phyloP scores from a whole-genome alignment of 1,140 invertebrate species.

The Drosophila equinoxialis region DNA sequence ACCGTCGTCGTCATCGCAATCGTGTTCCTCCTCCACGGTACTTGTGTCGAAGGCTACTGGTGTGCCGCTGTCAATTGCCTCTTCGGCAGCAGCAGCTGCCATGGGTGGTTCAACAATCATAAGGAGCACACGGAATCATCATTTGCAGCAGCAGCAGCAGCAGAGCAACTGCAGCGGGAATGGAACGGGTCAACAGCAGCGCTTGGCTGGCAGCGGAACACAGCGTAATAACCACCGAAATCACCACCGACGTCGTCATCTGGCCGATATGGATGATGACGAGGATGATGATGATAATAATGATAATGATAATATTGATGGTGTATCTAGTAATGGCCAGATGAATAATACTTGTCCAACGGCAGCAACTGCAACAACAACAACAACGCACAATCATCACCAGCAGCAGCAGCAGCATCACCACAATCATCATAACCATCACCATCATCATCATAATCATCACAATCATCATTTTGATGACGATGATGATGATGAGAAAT shows the following conservation, averaged over 20 bases:
- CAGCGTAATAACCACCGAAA: slow-evolving; percentile 81
- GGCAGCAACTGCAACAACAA: slow-evolving; percentile 19
- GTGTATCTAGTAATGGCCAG: slow-evolving; percentile 32
- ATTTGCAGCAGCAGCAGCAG: slow-evolving; percentile 48
- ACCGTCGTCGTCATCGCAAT: slow-evolving; percentile 77
- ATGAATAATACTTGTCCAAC: slow-evolving; percentile 20
- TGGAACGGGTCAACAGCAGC: slow-evolving; percentile 38
- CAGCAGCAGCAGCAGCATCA: slow-evolving; percentile 27
- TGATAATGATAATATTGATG: slow-evolving; percentile 15
- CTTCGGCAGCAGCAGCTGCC: slow-evolving; percentile 60
- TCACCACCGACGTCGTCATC: slow-evolving; percentile 80
- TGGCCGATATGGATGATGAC: slow-evolving; percentile 75
- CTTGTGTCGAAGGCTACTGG: slow-evolving; percentile 75
- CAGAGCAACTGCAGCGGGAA: slow-evolving; percentile 42
- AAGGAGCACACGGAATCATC: slow-evolving; percentile 77
- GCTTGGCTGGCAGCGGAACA: slow-evolving; percentile 27
- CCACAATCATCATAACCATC: slow-evolving; percentile 52
- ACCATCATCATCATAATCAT: slow-evolving; percentile 61
- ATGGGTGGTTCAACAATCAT: slow-evolving; percentile 74
- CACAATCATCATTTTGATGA: slow-evolving; percentile 80
- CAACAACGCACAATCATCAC: slow-evolving; percentile 19
- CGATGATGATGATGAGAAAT: slow-evolving; percentile 81
- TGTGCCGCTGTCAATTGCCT: slow-evolving; percentile 73
- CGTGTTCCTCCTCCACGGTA: slow-evolving; percentile 80
- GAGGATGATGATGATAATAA: slow-evolving; percentile 74